Conservation (phyloP, 2,797 vertebrate species). For the Channallabes apus region DNA sequence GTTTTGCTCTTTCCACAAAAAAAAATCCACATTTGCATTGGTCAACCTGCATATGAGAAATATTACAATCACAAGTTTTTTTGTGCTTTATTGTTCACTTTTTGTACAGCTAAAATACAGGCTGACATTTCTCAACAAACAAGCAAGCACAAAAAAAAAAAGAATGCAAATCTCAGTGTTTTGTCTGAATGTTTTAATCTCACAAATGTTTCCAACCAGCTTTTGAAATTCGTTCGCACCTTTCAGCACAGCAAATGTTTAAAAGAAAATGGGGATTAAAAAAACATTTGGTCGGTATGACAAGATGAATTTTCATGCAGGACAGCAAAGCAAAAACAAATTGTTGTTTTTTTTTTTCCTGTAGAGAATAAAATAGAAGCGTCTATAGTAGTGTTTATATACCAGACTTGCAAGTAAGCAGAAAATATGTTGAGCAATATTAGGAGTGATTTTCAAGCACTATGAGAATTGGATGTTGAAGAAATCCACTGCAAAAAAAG, state of each 20-base stretch:
- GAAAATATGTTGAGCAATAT: background rate
- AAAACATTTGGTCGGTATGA: background rate
- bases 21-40: background rate
- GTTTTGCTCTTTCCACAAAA: background rate
- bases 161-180: background rate
- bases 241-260: background rate
- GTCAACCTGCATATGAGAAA: background rate
- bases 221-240: background rate
- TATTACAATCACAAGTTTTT: background rate
- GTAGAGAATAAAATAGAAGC: background rate
- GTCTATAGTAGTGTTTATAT: background rate
- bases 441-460: background rate
- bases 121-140: background rate
- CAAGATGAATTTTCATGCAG: background rate
- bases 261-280: background rate
- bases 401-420: background rate
- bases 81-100: background rate
- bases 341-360: background rate
- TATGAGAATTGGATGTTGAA: too few species aligned
- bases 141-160: background rate
- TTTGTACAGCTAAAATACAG: background rate
- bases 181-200: background rate
- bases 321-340: background rate
- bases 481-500: background rate
- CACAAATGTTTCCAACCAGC: background rate